Base-by-base conservation (phyloP, 2,888 invertebrate species). In the Odontothrips loti region DNA sequence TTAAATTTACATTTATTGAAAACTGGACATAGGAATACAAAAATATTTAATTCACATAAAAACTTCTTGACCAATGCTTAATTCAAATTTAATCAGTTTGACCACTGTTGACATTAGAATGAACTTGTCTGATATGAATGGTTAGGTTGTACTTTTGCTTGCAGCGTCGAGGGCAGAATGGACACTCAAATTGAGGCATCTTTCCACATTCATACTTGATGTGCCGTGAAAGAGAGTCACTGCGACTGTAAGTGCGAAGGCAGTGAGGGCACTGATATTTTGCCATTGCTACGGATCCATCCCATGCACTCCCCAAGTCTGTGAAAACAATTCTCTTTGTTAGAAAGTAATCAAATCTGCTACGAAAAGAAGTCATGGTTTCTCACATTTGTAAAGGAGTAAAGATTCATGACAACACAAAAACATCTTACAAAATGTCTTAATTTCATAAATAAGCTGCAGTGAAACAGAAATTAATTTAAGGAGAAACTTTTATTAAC, bases 171-270 rank as follows among this genome's bases (percentile, higher is more conserved):
- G 82, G 81, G 83, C 87, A 87, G 82, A 86, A 86, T 0, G 86
- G 86, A 81, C 87, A 87, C 80, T 86, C 84, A 84, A 87, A 88
- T 47, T 86, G 85, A 6, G 87, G 85, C 34, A 85, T 85, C 82
- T 85, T 85, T 15, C 87, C 87, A 81, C 87, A 87, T 82, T 87
- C 86, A 80, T 86, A 86, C 80, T 85, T 85, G 82, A 85, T 83
- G 81, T 87, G 87, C 34, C 86, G 86, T 81, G 85, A 84, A 83
- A 87, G 84, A 79, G 86, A 86, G 83, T 86, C 85, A 29, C 85
- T 85, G 83, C 86, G 85, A 47, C 85, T 85, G 84, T 88, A 88
- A 75, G 86, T 85, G 75, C 86, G 86, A 23, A 85, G 83, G 82
- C 87, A 87, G 79, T 84, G 84, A 12, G 86, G 83, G 82, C 87